Evolutionary conservation across 2,888 invertebrate genomes (phyloP), one percentile per base, ranked within the genome.

Genomic region (Erynnis tages): DNA sequence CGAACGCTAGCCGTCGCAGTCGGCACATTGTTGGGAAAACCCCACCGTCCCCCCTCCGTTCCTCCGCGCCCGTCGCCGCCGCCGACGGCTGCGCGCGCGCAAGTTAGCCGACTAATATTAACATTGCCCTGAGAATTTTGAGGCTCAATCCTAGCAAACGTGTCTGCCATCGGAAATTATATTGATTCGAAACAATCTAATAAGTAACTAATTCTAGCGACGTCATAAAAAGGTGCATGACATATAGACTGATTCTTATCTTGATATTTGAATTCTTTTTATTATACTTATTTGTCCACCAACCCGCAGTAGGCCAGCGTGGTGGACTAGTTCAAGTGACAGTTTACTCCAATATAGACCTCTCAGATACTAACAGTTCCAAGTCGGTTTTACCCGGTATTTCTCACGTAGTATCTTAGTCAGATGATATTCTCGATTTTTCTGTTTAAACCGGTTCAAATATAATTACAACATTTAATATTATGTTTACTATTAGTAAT

Each of bases 11-110:
- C 45, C 29, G 47, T 35, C 47, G 47, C 67, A 56, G 55, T 54
- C 69, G 74, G 72, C 79, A 73, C 84, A 86, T 82, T 63, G 71
- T 70, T 88, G 85, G 90, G 89, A 89, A 90, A 90, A 88, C 87
- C 89, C 89, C 78, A 82, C 57, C 57, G 54, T 48, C 61, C 63
- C 61, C 62, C 46, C 56, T 58, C 50, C 59, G 63, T 59, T 60
- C 50, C 62, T 54, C 55, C 53, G 53, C 61, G 14, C 56, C 54
- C 48, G 55, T 49, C 52, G 41, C 55, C 41, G 56, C 44, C n/a
- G n/a, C n/a, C n/a, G 32, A 38, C 52, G 29, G 40, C 54, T 50
- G 54, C 59, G 58, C 58, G 32, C 54, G 52, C 61, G 55, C 27
- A 37, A 48, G 43, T 48, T 29, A 11, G 14, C 1, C 32, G 7